Evolutionary conservation across 2,797 vertebrate genomes (phyloP).

Genomic region (Alca torda): DNA sequence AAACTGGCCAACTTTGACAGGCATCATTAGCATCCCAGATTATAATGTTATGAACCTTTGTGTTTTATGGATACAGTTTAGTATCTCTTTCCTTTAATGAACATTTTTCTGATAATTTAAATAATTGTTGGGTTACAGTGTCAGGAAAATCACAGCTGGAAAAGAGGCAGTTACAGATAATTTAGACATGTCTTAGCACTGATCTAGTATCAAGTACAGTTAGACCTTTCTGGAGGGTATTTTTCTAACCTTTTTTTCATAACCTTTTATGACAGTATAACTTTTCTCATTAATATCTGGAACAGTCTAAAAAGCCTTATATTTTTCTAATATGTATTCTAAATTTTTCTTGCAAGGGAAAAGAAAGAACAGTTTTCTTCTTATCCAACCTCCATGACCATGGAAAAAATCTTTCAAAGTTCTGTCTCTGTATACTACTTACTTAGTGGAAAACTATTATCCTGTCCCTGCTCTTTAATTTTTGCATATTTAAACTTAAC

Average conservation of each 20-base stretch:
- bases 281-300: not conserved
- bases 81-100: not conserved
- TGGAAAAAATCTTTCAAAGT: not conserved
- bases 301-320: not conserved
- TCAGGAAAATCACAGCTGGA: not conserved
- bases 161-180: not conserved
- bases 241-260: not conserved
- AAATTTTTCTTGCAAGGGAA: not conserved
- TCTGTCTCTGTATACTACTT: not conserved
- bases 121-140: not conserved
- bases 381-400: not conserved
- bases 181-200: not conserved
- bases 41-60: not conserved
- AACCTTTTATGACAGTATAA: not conserved
- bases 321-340: not conserved
- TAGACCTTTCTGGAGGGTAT: not conserved
- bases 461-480: not conserved
- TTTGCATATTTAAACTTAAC: not conserved
- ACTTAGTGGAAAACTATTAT: not conserved
- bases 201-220: not conserved
- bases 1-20: not conserved
- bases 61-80: not conserved
- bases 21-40: not conserved
- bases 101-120: not conserved
- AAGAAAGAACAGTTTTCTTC: not conserved